Evolutionary conservation across 2,797 vertebrate genomes (phyloP).

Genomic region (Lates japonicus): DNA sequence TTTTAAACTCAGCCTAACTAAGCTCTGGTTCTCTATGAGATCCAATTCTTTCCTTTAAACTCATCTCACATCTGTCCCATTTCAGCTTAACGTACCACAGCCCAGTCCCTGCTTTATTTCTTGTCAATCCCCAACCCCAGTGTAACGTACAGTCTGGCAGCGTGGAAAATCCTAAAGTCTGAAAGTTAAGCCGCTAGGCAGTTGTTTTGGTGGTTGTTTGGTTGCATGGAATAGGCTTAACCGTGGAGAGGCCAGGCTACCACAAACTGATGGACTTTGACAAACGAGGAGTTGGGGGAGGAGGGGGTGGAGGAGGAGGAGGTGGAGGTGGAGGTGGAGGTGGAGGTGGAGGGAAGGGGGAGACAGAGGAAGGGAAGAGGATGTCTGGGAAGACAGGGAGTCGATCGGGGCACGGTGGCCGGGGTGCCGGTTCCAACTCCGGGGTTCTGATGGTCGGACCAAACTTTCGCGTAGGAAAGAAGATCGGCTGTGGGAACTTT

Average conservation of each 20-base stretch:
- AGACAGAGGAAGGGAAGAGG: constrained; percentile 93
- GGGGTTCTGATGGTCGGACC: constrained; percentile 98
- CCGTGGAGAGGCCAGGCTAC: constrained; percentile 99
- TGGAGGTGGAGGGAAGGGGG: constrained; percentile 91
- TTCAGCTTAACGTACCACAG: background rate
- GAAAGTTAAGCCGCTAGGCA: constrained; percentile 59
- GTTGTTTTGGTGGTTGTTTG: constrained; percentile 86
- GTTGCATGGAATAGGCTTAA: constrained; percentile 94
- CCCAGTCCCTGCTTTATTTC: background rate
- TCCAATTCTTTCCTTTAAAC: background rate
- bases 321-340: constrained; percentile 83
- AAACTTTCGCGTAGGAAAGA: constrained; percentile 97
- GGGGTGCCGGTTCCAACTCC: constrained; percentile 90
- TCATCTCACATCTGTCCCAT: constrained; percentile 1
- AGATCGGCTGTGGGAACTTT: constrained; percentile 99
- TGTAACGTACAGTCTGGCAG: background rate
- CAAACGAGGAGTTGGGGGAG: constrained; percentile 88
- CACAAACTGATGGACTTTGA: constrained; percentile 99
- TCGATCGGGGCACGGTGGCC: constrained; percentile 88
- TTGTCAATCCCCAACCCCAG: background rate
- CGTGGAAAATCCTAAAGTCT: background rate
- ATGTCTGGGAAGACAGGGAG: constrained; percentile 91
- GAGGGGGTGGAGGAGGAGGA: constrained; percentile 72
- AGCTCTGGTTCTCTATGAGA: background rate
- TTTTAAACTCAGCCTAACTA: background rate